These are phyloP conservation scores for Cyprinus carpio DNA, from an alignment of 2,113 vertebrate genomes.

Conservation along the genomic window DNA sequence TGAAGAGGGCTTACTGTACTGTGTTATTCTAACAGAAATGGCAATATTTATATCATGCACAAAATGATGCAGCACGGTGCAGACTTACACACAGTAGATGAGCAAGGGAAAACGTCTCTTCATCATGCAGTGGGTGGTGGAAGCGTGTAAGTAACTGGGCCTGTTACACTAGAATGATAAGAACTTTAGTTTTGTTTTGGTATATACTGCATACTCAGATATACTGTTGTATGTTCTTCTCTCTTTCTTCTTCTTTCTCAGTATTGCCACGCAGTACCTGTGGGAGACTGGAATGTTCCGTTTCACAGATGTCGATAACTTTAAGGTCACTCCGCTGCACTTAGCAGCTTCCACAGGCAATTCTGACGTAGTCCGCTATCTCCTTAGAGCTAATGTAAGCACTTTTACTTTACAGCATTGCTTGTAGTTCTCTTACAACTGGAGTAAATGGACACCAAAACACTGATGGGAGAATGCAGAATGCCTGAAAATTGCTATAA, in stretches of 20 bases:
- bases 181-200: neutral
- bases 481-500: neutral
- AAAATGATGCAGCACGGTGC: slow-evolving; percentile 78
- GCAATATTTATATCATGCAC: slow-evolving; percentile 76
- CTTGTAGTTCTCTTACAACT: neutral
- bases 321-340: slow-evolving; percentile 75
- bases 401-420: slow-evolving; percentile 1
- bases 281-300: slow-evolving; percentile 77
- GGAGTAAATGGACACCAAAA: neutral
- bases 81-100: slow-evolving; percentile 69
- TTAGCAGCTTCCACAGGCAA: slow-evolving; percentile 78
- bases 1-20: neutral
- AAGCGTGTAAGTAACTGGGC: slow-evolving; percentile 71
- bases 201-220: neutral
- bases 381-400: slow-evolving; percentile 73
- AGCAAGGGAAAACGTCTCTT: slow-evolving; percentile 74
- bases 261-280: slow-evolving; percentile 75
- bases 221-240: neutral
- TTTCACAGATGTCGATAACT: slow-evolving; percentile 77
- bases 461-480: neutral
- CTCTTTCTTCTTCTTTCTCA: slow-evolving; percentile 51
- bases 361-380: slow-evolving; percentile 73
- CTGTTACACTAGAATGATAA: neutral
- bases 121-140: slow-evolving; percentile 79
- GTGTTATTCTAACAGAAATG: slow-evolving; percentile 67